phyloP scores from a whole-genome alignment of 2,113 vertebrate genomes.

The Crypturellus undulatus region DNA sequence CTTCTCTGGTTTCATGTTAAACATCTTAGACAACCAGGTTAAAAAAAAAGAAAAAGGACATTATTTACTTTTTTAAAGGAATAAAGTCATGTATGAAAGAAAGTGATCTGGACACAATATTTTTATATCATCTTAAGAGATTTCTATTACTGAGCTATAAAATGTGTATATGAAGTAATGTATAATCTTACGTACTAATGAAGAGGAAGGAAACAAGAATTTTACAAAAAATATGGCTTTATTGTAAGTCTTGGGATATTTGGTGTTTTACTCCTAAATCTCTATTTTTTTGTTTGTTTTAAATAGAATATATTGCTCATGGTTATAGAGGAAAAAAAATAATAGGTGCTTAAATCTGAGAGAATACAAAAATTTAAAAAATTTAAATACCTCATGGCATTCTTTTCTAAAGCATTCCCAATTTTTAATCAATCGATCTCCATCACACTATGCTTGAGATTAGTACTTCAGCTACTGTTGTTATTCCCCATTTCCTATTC shows the following conservation, averaged over 20 bases:
- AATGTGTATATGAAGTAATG: neutral
- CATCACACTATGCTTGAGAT: too few species aligned
- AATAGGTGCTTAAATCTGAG: too few species aligned
- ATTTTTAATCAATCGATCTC: neutral
- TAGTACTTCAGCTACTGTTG: neutral
- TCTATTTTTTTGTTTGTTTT: neutral
- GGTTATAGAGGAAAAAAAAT: neutral
- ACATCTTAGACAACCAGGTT: neutral
- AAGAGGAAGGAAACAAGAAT: neutral
- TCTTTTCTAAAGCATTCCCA: neutral
- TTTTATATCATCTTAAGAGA: neutral
- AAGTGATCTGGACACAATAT: neutral
- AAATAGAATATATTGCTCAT: neutral
- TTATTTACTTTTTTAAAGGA: neutral
- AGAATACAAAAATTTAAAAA: neutral
- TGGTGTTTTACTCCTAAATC: neutral
- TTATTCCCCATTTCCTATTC: neutral
- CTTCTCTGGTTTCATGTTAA: neutral
- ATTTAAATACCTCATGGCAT: too few species aligned
- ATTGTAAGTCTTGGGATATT: neutral
- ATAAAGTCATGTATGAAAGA: neutral
- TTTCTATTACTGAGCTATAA: neutral
- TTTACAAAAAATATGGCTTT: neutral
- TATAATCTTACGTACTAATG: neutral
- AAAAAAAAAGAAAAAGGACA: neutral